phyloP scores from a whole-genome alignment of 2,797 vertebrate species.

The Mycteria americana region DNA sequence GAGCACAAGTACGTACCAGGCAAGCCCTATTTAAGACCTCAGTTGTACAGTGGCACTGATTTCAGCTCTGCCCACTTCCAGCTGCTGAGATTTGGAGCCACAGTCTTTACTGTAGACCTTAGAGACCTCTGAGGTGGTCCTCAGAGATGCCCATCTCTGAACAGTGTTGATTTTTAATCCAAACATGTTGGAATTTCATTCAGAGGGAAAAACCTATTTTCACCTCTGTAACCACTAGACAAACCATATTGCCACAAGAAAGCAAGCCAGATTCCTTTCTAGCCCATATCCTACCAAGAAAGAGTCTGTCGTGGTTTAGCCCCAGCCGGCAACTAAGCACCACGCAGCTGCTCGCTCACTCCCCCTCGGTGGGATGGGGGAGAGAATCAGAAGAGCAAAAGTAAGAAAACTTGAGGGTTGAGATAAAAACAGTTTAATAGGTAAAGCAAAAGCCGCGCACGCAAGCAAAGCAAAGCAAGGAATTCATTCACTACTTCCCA shows the following conservation, averaged over 20 bases:
- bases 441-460: too few species aligned
- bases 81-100: neutral
- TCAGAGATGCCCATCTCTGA: neutral
- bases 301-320: too few species aligned
- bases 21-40: neutral
- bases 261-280: neutral
- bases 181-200: neutral
- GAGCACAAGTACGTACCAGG: neutral
- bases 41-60: neutral
- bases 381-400: too few species aligned
- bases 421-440: too few species aligned
- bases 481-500: too few species aligned
- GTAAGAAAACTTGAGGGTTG: too few species aligned
- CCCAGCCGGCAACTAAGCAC: too few species aligned
- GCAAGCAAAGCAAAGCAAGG: too few species aligned
- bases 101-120: accelerated
- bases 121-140: neutral
- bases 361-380: too few species aligned
- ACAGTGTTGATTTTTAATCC: neutral
- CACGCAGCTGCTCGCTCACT: too few species aligned
- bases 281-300: neutral
- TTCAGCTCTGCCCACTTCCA: neutral
- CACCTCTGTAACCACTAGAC: neutral
- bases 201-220: neutral
- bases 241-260: neutral